Conservation (phyloP, 2,113 vertebrate species). For the Azemiops feae region DNA sequence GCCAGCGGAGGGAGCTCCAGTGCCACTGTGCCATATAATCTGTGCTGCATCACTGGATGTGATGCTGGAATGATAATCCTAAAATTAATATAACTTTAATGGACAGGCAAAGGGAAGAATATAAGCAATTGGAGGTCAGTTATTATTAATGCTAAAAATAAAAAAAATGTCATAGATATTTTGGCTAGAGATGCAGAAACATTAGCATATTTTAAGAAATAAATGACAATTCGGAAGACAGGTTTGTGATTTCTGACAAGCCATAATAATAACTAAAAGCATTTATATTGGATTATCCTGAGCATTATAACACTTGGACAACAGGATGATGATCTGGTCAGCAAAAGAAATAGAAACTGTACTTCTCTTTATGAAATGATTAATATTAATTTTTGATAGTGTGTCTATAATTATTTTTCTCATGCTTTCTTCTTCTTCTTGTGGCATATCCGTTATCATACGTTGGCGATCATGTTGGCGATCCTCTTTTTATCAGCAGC, state of each 20-base stretch:
- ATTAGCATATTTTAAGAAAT: neutral
- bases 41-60: neutral
- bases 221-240: neutral
- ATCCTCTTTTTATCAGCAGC: too few relatives aligned
- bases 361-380: neutral
- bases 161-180: neutral
- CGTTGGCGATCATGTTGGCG: too few relatives aligned
- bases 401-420: neutral
- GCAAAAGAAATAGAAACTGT: neutral
- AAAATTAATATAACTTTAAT: neutral
- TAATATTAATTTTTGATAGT: neutral
- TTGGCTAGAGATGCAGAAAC: neutral
- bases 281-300: neutral
- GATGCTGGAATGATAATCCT: neutral
- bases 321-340: neutral
- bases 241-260: neutral
- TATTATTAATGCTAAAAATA: neutral
- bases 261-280: neutral
- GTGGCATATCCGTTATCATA: too few relatives aligned
- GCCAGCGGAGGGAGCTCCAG: conserved; percentile 5
- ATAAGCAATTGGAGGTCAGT: neutral
- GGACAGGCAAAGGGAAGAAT: neutral
- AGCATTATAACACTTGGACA: neutral
- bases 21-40: neutral
- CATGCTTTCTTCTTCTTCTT: too few relatives aligned